These are phyloP conservation scores for Salvator merianae DNA, from an alignment of 2,113 vertebrate genomes.

Conservation along the genomic window DNA sequence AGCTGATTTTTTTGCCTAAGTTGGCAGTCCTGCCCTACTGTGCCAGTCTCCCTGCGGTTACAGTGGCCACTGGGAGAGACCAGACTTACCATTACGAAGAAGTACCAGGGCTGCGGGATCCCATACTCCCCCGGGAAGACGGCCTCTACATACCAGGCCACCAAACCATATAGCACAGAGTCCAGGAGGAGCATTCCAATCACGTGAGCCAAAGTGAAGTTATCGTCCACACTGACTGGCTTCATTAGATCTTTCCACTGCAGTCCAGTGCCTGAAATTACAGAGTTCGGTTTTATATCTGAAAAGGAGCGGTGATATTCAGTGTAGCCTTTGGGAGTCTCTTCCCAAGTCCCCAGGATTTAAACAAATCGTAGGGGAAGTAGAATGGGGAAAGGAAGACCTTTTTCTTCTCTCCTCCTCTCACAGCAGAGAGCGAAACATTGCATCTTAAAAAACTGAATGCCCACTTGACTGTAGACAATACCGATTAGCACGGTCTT, in stretches of 20 bases:
- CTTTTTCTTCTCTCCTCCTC: background rate
- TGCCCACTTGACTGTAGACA: background rate
- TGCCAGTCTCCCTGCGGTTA: too few species aligned
- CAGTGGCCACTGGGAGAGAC: too few species aligned
- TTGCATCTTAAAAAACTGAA: background rate
- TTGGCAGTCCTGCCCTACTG: too few species aligned
- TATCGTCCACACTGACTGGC: conserved; percentile 89
- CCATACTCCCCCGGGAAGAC: conserved; percentile 95
- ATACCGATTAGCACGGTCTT: background rate
- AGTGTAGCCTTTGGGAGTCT: background rate
- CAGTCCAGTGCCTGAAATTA: conserved; percentile 83
- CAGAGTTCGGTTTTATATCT: background rate
- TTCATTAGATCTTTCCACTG: conserved; percentile 92
- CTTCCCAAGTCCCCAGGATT: background rate
- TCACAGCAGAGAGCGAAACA: background rate
- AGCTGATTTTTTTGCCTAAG: too few species aligned
- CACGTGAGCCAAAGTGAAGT: conserved; percentile 92
- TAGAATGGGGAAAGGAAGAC: background rate
- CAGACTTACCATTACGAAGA: conserved; percentile 89
- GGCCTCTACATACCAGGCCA: conserved; percentile 94
- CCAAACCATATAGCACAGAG: conserved; percentile 81
- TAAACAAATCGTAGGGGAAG: too few species aligned
- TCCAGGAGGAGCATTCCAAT: conserved; percentile 90
- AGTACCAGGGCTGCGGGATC: conserved; percentile 91
- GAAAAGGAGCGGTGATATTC: background rate